Evolutionary conservation across 2,888 invertebrate genomes (phyloP), one percentile per base, ranked within the genome.

Genomic region (Pterostichus niger): DNA sequence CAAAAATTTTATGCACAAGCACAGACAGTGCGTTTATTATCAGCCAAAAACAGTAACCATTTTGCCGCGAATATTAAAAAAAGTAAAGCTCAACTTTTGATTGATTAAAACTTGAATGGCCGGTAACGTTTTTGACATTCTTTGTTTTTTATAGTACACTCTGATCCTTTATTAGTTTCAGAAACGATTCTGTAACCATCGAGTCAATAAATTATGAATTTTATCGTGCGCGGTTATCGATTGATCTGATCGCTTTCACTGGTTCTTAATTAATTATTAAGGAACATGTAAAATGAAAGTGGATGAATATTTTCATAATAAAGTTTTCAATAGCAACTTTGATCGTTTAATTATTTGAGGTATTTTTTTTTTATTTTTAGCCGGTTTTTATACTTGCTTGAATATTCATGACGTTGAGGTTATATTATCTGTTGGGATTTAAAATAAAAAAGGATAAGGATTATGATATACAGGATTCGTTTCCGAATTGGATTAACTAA

Each of bases 41-140:
- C 33, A 68, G 68, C n/a, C 13, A 13, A 33, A 68, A 64, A 68
- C 68, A 68, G 40, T 68, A 9, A 68, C 44, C 44, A 73, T 73
- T 73, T 35, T 44, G 4, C 40, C 31, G 52, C 75, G 75, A 75
- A 75, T 75, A 75, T 75, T 75, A 75, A 75, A 75, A 59, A 75
- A 75, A 75, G 52, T 52, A 15, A 6, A n/a, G 15, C 11, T 52
- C 11, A 75, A 75, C 56, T 78, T 78, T 78, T 78, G 78, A 78
- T 78, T 78, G 78, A 78, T 78, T 78, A 78, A 78, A 17, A 44
- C 78, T 78, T 78, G 78, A 78, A 78, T 78, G 44, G 40, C 61
- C 59, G 59, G 78, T 44, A 78, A 44, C 78, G 78, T 78, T 78
- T 78, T 78, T 78, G 78, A 78, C 78, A 40, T 40, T 44, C 44